These are phyloP conservation scores for Macropus fuliginosus DNA, from an alignment of 2,797 vertebrate species.

Conservation along the genomic window DNA sequence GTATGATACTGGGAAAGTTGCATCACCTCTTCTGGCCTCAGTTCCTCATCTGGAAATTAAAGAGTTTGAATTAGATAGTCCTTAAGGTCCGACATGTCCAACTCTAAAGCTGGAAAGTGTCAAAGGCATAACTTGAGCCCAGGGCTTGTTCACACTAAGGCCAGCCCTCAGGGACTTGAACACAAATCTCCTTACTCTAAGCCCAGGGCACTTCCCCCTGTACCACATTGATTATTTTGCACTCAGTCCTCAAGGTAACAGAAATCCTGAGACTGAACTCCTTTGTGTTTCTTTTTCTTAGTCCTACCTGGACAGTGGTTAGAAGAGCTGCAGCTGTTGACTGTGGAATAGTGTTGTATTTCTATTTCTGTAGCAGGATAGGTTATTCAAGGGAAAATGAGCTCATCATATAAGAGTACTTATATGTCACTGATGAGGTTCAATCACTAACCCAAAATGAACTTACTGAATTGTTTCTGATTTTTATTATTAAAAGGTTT, in stretches of 20 bases:
- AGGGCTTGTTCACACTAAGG: neutral
- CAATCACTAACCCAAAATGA: neutral
- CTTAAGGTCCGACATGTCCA: neutral
- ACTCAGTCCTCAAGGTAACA: conserved; percentile 21
- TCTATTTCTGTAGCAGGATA: neutral
- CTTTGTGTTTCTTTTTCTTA: conserved; percentile 20
- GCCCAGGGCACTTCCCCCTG: neutral
- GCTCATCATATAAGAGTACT: neutral
- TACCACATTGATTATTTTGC: neutral
- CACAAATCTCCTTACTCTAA: neutral
- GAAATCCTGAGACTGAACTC: neutral
- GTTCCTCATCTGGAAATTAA: neutral
- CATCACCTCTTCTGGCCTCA: neutral
- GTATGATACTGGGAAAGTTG: neutral
- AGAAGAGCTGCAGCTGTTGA: conserved; percentile 5
- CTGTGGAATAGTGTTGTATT: neutral
- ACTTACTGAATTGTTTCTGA: conserved; percentile 34
- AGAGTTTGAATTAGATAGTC: neutral
- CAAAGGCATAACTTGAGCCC: neutral
- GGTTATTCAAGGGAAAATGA: neutral
- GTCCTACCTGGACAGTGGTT: conserved; percentile 22
- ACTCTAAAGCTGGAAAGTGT: neutral
- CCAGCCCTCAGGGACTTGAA: neutral
- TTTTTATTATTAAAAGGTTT: conserved; percentile 28
- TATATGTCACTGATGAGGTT: neutral